These are phyloP conservation scores for Lydus trimaculatus DNA, from an alignment of 2,888 invertebrate genomes.

Conservation along the genomic window DNA sequence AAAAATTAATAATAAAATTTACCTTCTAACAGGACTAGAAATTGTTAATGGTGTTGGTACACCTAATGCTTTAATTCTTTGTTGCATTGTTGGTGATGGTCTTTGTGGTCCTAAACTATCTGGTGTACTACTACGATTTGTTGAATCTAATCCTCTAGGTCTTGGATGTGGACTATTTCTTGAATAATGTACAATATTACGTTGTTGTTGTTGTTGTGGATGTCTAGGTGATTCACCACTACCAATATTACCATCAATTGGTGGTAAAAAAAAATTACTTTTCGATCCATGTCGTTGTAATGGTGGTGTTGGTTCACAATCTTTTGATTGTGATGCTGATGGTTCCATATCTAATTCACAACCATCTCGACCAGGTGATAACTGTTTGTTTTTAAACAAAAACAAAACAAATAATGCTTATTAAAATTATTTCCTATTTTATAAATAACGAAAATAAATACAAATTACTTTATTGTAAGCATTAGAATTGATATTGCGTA, in stretches of 20 bases:
- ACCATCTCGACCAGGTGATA: conserved; percentile 84
- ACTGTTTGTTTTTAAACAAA: conserved; percentile 64
- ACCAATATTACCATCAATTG: conserved; percentile 57
- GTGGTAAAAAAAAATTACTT: conserved; percentile 86
- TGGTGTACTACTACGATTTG: conserved; percentile 50
- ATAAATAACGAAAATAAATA: neutral
- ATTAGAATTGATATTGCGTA: conserved; percentile 79
- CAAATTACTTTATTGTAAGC: conserved; percentile 88
- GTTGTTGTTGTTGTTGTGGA: conserved; percentile 43
- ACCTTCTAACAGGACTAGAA: conserved; percentile 89
- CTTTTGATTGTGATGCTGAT: conserved; percentile 89
- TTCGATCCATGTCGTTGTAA: conserved; percentile 86
- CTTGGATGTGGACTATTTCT: conserved; percentile 84
- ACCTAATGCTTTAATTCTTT: conserved; percentile 87
- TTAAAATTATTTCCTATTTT: too few relatives aligned
- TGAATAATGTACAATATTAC: conserved; percentile 64
- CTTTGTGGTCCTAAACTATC: conserved; percentile 61
- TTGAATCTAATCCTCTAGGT: conserved; percentile 71
- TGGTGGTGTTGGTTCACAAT: conserved; percentile 91
- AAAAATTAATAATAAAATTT: conserved; percentile 47
- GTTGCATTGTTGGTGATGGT: conserved; percentile 87
- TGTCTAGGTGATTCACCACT: conserved; percentile 63
- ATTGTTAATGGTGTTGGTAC: conserved; percentile 88
- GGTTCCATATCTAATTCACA: conserved; percentile 87
- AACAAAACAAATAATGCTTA: neutral